Evolutionary conservation across 1,140 invertebrate genomes (phyloP), one percentile per base, ranked within the genome.

Genomic region (Bactericera cockerelli): DNA sequence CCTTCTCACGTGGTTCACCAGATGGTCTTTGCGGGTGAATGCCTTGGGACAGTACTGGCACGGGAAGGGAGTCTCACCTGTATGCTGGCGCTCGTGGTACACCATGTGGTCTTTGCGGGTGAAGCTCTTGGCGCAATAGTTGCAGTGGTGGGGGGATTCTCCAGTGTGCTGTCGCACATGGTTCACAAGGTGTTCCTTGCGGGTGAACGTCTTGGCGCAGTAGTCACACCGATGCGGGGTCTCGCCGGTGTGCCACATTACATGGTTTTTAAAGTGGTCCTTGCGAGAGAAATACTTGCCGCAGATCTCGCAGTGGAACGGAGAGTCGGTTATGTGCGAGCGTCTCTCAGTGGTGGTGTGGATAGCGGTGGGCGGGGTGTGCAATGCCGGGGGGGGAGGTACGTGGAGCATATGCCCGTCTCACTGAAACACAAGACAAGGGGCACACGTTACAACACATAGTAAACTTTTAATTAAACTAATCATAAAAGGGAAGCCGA

Each of bases 91-190:
- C 62, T 87, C 85, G 73, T 89, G 86, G 70, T 88, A 88, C 65
- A 87, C 70, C 62, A 87, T 75, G 70, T 89, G 85, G 69, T 88
- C 85, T 72, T 87, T 87, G 63, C 85, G 75, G 6, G 85, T 87
- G 71, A 88, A 88, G 21, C 84, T 85, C 71, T 88, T 88, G 33
- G 84, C 83, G 69, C 85, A 87, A 70, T 86, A 87, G 71, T 86
- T 84, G 69, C 86, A 88, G 49, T 84, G 80, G 71, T 87, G 85
- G n/a, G 84, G 86, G 53, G 87, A 89, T 71, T 91, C 87, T 61
- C 89, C 84, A 63, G 86, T 88, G 70, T 87, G 82, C 75, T 79
- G 74, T 63, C 78, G 74, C 63, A 81, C 77, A 70, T 86, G 84
- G 69, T 88, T 84, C 66, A 86, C 82, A 64, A 89, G 76, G 70